Base-by-base conservation (phyloP, 2,797 vertebrate species). In the Anniella stebbinsi region DNA sequence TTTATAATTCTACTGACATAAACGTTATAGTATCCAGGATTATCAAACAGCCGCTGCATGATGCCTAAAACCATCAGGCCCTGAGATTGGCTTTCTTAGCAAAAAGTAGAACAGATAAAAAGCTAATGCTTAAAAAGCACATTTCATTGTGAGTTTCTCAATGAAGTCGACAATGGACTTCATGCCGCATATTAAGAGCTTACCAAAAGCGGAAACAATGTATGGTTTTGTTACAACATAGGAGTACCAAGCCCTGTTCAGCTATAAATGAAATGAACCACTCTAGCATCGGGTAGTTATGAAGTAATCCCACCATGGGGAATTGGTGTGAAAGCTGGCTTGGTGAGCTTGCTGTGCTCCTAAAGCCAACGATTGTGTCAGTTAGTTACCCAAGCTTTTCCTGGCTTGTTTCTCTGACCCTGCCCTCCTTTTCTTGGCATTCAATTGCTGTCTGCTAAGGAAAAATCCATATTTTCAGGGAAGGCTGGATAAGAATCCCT, bases 361-460 rank as follows among this genome's bases (percentile, higher is more conserved):
- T 23, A 33, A 15, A 84, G 81, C 36, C 45, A 90, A 86, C 11
- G 9, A 30, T 81, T n/a, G 51, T 81, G 84, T 81, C 76, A 63
- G 8, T 78, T 86, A 10, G 23, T 80, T 80, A 63, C 38, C 69
- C 76, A 86, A 66, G 30, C 12, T 85, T 88, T 80, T 81, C 67
- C 67, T 73, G 67, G 54, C 77, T 66, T 63, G 36, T 80, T 73
- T 80, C 67, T 66, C 60, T 81, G 41, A 36, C 76, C 67, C 66
- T 63, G 11, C 1, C 54, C 13, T 63, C 77, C 69, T 86, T 84
- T 17, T 21, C 78, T 86, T 90, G 84, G 76, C 38, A 45, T 18
- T 73, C 67, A 90, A 1, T 8, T 69, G 73, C 18, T 69, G 84
- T 30, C 36, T 88, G 48, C 66, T 60, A 70, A 41, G 51, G 67